Conservation (phyloP, 2,797 vertebrate species). For the Gephyroberyx darwinii region DNA sequence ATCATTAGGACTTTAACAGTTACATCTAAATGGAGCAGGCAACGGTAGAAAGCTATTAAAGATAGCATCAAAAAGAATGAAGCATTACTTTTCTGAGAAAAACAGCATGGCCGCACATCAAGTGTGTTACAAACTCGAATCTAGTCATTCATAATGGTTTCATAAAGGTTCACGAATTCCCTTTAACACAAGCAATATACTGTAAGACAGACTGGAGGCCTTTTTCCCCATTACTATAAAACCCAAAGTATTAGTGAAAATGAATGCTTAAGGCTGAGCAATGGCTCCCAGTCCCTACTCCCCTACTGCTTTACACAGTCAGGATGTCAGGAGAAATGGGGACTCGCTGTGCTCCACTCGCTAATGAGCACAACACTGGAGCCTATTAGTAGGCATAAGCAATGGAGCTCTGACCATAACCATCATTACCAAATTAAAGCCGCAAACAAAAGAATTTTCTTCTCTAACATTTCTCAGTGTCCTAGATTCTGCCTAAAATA, state of each 20-base stretch:
- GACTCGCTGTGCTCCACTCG: conserved; percentile 49
- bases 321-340: conserved; percentile 63
- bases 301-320: conserved; percentile 76
- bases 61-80: conserved; percentile 33
- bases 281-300: conserved; percentile 58
- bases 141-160: conserved; percentile 54
- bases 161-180: conserved; percentile 47
- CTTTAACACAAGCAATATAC: conserved; percentile 40
- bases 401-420: conserved; percentile 45
- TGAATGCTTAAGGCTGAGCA: conserved; percentile 57
- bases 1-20: conserved; percentile 33
- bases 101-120: conserved; percentile 50
- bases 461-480: conserved; percentile 43
- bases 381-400: conserved; percentile 62
- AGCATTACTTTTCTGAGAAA: conserved; percentile 20
- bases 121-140: conserved; percentile 25
- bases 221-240: conserved; percentile 70
- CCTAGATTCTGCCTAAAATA: conserved; percentile 14
- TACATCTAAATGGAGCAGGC: conserved; percentile 28
- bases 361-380: conserved; percentile 71
- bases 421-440: conserved; percentile 52
- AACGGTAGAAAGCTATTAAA: conserved; percentile 35
- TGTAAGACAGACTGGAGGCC: conserved; percentile 53
- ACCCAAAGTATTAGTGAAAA: conserved; percentile 63
- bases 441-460: conserved; percentile 56